Evolutionary conservation across 1,140 invertebrate species (phyloP).

Genomic region (Asobara japonica): DNA sequence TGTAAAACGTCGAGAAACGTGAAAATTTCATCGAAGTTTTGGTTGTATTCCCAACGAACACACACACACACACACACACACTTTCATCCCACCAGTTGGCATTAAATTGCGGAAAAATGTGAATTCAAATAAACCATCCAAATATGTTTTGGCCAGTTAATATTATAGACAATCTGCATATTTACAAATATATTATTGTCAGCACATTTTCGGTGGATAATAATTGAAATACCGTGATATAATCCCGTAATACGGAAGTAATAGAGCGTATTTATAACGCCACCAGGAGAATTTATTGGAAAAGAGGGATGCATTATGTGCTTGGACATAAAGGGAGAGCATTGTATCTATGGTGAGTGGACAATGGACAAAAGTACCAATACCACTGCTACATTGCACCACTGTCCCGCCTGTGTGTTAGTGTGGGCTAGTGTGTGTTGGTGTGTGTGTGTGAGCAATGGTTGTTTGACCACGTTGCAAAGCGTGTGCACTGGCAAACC

Average conservation of each 20-base stretch:
- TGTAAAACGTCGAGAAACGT: no score
- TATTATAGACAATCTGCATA: background rate
- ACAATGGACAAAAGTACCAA: conserved; percentile 36
- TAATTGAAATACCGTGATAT: conserved; percentile 26
- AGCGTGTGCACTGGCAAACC: conserved; percentile 4
- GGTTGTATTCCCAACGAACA: no score
- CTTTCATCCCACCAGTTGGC: background rate
- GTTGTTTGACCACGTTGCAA: conserved; percentile 29
- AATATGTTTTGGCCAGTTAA: background rate
- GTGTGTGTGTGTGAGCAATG: conserved; percentile 6
- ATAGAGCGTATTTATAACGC: conserved; percentile 34
- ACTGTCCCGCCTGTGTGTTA: background rate
- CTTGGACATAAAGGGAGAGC: conserved; percentile 30
- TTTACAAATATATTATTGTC: conserved; percentile 10
- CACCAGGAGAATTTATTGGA: conserved; percentile 29
- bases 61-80: no score
- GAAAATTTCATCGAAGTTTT: no score
- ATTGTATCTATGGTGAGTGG: conserved; percentile 29
- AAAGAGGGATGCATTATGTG: conserved; percentile 26
- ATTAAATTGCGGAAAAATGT: background rate
- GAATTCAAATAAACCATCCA: background rate
- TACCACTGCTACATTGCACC: background rate
- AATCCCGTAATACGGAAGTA: conserved; percentile 30
- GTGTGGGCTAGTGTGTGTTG: no score
- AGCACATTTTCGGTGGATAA: conserved; percentile 10